Conservation (phyloP, 2,797 vertebrate species). For the Channa striata region DNA sequence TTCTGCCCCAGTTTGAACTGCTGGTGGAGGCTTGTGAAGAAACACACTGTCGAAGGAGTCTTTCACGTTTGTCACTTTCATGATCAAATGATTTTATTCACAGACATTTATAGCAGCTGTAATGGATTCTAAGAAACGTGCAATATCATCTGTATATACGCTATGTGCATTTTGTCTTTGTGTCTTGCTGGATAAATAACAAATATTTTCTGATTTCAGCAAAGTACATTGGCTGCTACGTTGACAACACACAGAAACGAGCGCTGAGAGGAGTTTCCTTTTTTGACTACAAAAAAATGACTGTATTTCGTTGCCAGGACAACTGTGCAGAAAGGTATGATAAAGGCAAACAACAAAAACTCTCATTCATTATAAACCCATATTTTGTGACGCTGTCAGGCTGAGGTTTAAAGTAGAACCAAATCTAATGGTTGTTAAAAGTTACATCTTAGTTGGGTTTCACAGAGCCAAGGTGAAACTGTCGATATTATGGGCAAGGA, state of each 20-base stretch:
- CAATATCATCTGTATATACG: too few species aligned
- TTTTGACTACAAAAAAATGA: conserved; percentile 99
- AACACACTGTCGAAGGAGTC: neutral
- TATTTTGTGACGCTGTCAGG: neutral
- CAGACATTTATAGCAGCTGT: neutral
- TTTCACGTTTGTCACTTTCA: conserved; percentile 6
- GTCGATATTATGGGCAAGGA: neutral
- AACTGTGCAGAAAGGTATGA: conserved; percentile 98
- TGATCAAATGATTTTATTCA: neutral
- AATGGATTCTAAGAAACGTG: neutral
- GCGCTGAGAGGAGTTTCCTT: conserved; percentile 95
- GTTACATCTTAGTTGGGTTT: conserved; percentile 3
- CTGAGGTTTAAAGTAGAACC: conserved; percentile 8
- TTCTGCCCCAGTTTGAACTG: conserved; percentile 71
- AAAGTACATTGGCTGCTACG: conserved; percentile 94
- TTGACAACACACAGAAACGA: conserved; percentile 90
- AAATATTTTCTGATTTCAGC: conserved; percentile 79
- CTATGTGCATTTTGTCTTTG: neutral
- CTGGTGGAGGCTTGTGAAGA: conserved; percentile 12
- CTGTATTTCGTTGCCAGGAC: conserved; percentile 98
- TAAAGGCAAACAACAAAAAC: conserved; percentile 23
- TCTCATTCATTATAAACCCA: conserved; percentile 5
- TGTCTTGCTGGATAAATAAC: neutral
- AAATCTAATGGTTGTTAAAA: neutral
- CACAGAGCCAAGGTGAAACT: neutral